phyloP scores from a whole-genome alignment of 2,888 invertebrate genomes.

The Drosophila melanocephala region DNA sequence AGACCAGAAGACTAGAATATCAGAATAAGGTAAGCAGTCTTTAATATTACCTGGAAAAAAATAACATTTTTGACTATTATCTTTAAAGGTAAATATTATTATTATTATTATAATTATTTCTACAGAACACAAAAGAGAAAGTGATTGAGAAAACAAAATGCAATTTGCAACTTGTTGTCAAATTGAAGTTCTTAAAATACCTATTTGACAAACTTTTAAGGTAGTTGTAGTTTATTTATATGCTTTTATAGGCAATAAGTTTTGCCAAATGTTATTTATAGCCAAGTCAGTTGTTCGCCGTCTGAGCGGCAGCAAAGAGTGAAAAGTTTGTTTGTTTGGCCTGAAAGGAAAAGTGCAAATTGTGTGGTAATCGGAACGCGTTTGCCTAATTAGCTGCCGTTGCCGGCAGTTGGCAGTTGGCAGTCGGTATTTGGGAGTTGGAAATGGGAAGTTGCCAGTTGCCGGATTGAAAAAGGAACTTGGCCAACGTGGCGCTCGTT shows the following conservation, averaged over 20 bases:
- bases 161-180: neutral
- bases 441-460: conserved; percentile 25
- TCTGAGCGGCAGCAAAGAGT: conserved; percentile 3
- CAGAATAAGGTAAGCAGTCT: neutral
- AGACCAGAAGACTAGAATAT: neutral
- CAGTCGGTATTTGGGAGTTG: conserved; percentile 35
- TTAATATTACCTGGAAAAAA: neutral
- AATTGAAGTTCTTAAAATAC: neutral
- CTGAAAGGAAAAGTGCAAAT: conserved; percentile 72
- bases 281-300: conserved; percentile 1
- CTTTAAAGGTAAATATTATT: neutral
- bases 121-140: neutral
- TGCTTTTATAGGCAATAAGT: neutral
- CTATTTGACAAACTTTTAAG: neutral
- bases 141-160: neutral
- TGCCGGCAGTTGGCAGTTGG: conserved; percentile 31
- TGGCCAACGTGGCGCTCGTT: conserved; percentile 70
- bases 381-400: conserved; percentile 74
- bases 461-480: conserved; percentile 67
- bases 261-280: conserved; percentile 1
- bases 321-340: conserved; percentile 30
- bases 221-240: neutral
- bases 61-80: neutral
- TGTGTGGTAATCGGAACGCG: conserved; percentile 74
- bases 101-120: no score